Evolutionary conservation across 2,113 vertebrate genomes (phyloP).

Genomic region (Onychostruthus taczanowskii): DNA sequence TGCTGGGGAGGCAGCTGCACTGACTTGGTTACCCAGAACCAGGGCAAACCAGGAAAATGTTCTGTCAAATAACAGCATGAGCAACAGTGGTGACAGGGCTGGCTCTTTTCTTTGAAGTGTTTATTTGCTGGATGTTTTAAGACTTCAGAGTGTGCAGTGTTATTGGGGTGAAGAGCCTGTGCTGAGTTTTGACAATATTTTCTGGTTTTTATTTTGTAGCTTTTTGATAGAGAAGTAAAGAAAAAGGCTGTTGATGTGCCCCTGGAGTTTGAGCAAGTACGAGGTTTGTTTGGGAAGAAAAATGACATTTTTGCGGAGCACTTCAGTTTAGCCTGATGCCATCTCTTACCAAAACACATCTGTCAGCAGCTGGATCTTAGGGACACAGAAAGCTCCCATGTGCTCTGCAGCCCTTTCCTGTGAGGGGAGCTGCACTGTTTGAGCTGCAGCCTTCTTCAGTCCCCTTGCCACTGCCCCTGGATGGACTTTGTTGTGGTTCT

Average conservation of each 20-base stretch:
- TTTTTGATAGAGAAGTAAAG: constrained; percentile 88
- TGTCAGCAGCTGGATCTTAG: neutral
- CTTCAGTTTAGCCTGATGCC: constrained; percentile 78
- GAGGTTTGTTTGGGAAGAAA: constrained; percentile 79
- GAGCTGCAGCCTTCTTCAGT: neutral
- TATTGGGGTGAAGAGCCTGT: neutral
- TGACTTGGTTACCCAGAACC: neutral
- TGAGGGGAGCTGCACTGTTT: neutral
- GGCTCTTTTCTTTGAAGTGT: neutral
- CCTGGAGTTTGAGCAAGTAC: constrained; percentile 83
- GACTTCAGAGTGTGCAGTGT: neutral
- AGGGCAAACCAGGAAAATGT: neutral
- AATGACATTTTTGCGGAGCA: constrained; percentile 77
- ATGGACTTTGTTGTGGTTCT: neutral
- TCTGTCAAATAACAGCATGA: neutral
- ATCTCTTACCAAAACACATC: neutral
- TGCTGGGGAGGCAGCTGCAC: neutral
- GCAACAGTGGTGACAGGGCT: neutral
- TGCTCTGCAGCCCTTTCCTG: neutral
- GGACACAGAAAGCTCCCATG: neutral
- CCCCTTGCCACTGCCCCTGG: neutral
- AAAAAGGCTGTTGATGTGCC: constrained; percentile 69
- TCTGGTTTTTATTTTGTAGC: constrained; percentile 63
- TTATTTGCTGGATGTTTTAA: neutral
- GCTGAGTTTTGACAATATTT: neutral